These are phyloP conservation scores for Periophthalmus modestus DNA, from an alignment of 2,113 vertebrate genomes.

Conservation along the genomic window DNA sequence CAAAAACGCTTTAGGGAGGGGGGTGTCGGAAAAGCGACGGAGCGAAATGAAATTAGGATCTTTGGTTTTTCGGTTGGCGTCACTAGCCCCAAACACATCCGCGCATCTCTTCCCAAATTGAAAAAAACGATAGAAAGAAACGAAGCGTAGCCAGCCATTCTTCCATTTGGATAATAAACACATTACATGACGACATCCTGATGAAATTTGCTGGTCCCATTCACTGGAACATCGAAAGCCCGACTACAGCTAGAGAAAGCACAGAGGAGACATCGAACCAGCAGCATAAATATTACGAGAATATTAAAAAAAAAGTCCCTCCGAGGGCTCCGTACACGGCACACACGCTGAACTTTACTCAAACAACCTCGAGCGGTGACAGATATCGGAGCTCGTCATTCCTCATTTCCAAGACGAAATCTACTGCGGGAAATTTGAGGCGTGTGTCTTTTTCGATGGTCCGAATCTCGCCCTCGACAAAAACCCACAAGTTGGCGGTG, in stretches of 20 bases:
- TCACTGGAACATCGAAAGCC: conserved; percentile 18
- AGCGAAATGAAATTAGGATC: conserved; percentile 39
- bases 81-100: conserved; percentile 19
- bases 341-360: neutral
- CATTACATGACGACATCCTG: conserved; percentile 37
- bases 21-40: conserved; percentile 1
- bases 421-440: neutral
- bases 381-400: neutral
- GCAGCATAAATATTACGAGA: conserved; percentile 14
- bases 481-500: too few species aligned
- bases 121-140: neutral
- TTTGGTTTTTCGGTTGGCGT: conserved; percentile 59
- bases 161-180: conserved; percentile 27
- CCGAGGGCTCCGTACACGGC: conserved; percentile 8
- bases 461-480: too few species aligned
- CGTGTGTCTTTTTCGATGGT: too few species aligned
- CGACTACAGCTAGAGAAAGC: conserved; percentile 20
- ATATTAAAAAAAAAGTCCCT: conserved; percentile 1
- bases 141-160: conserved; percentile 9
- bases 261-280: conserved; percentile 32
- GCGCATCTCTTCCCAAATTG: conserved; percentile 7
- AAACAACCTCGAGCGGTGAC: neutral
- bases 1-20: conserved; percentile 14
- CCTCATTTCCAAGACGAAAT: neutral
- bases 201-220: conserved; percentile 44